Percentiles rank a stretch among this genome's conserved stretches.
Evolutionary conservation across 2,888 invertebrate genomes (phyloP).

Genomic region (Yponomeuta evonymella): DNA sequence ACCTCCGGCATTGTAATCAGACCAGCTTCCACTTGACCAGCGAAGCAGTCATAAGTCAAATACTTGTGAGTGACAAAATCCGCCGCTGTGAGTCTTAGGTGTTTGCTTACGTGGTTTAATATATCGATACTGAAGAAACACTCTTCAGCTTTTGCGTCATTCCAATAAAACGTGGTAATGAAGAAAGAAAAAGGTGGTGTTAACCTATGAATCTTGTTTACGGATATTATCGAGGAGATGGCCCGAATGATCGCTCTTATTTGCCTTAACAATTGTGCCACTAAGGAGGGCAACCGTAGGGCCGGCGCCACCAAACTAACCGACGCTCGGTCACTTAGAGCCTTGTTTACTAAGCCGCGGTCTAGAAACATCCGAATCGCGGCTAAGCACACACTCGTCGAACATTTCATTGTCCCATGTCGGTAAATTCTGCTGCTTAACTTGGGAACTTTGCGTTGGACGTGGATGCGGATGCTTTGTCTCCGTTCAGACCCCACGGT

Average conservation of each 20-base stretch:
- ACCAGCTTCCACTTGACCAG: no score
- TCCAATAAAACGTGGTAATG: no score
- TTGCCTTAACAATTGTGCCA: background rate
- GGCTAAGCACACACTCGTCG: background rate
- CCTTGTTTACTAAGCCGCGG: background rate
- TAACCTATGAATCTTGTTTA: background rate
- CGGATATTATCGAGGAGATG: background rate
- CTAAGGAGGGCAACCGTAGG: background rate
- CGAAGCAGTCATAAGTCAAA: no score
- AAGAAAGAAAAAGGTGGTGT: no score
- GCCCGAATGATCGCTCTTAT: background rate
- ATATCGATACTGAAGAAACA: no score
- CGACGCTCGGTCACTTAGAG: background rate
- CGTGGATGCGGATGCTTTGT: no score
- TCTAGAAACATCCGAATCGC: background rate
- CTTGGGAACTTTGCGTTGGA: background rate
- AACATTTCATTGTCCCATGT: slow-evolving; percentile 1
- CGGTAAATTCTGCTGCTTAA: background rate
- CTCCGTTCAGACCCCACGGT: no score
- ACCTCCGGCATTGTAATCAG: no score
- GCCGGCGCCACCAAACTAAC: background rate
- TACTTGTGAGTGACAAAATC: no score
- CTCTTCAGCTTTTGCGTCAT: no score
- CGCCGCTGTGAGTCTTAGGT: no score
- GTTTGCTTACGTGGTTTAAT: no score